Evolutionary conservation across 2,888 invertebrate species (phyloP).

Genomic region (Megastigmus dorsalis): DNA sequence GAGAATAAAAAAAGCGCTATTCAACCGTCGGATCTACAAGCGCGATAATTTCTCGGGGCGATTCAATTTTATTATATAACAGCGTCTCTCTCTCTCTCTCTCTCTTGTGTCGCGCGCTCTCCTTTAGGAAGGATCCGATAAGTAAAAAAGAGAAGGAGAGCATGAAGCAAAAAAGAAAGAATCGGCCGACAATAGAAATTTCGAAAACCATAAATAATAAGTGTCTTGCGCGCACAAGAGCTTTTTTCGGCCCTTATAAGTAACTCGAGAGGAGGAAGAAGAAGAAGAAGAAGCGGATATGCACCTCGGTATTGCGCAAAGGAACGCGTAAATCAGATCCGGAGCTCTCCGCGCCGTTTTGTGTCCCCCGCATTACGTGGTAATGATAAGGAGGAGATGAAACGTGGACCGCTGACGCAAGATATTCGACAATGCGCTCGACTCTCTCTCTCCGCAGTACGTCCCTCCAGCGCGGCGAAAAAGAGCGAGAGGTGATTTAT

Average conservation of each 20-base stretch:
- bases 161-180: no score
- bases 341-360: background rate
- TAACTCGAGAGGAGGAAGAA: background rate
- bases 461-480: no score
- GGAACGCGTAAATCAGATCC: slow-evolving; percentile 11
- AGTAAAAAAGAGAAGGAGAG: no score
- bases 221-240: background rate
- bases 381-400: no score
- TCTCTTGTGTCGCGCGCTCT: background rate
- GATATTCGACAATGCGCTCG: no score
- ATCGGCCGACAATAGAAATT: background rate
- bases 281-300: background rate
- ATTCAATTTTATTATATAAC: background rate
- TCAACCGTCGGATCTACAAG: background rate
- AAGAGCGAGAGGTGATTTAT: no score
- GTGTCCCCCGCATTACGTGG: no score
- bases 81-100: no score
- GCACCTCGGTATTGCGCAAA: background rate
- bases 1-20: background rate
- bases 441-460: no score
- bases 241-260: no score
- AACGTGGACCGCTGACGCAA: no score
- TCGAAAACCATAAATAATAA: slow-evolving; percentile 7
- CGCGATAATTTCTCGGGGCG: background rate
- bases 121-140: background rate